Percentiles rank a stretch among this genome's conserved stretches.
Evolutionary conservation across 2,113 vertebrate genomes (phyloP).

Genomic region (Agapornis roseicollis): DNA sequence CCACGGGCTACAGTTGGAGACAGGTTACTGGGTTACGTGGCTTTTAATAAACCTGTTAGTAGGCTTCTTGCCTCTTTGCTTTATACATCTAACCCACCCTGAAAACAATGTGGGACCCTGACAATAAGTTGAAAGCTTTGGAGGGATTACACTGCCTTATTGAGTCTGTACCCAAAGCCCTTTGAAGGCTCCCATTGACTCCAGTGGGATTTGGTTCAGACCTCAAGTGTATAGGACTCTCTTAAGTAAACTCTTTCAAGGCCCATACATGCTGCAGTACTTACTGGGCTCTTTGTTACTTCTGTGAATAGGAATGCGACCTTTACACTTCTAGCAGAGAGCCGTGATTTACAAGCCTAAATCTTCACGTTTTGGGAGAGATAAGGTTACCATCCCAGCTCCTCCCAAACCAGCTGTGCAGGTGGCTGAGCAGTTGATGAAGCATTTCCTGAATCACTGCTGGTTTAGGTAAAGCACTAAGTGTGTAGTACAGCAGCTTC

Average conservation of each 20-base stretch:
- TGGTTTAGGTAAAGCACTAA: background rate
- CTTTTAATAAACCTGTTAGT: constrained; percentile 1
- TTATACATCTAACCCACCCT: background rate
- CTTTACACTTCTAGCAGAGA: constrained; percentile 34
- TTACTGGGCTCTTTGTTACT: constrained; percentile 41
- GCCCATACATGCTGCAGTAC: background rate
- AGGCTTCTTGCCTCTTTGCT: background rate
- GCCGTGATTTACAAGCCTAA: constrained; percentile 19
- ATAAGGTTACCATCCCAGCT: constrained; percentile 37
- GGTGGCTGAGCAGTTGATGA: background rate
- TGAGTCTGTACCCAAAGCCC: constrained; percentile 22
- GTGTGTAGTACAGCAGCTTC: background rate
- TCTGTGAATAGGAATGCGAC: constrained; percentile 39
- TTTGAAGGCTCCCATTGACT: constrained; percentile 40
- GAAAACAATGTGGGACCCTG: background rate
- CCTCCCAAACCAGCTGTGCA: background rate
- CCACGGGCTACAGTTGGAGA: background rate
- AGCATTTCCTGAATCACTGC: background rate
- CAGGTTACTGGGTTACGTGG: background rate
- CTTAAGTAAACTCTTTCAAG: constrained; percentile 52
- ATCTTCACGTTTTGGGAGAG: background rate
- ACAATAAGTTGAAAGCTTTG: constrained; percentile 23
- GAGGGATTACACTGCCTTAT: constrained; percentile 37
- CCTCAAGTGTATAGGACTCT: constrained; percentile 12
- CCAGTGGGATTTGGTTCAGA: constrained; percentile 35